Evolutionary conservation across 2,113 vertebrate genomes (phyloP).

Genomic region (Plecturocebus donacophilus): DNA sequence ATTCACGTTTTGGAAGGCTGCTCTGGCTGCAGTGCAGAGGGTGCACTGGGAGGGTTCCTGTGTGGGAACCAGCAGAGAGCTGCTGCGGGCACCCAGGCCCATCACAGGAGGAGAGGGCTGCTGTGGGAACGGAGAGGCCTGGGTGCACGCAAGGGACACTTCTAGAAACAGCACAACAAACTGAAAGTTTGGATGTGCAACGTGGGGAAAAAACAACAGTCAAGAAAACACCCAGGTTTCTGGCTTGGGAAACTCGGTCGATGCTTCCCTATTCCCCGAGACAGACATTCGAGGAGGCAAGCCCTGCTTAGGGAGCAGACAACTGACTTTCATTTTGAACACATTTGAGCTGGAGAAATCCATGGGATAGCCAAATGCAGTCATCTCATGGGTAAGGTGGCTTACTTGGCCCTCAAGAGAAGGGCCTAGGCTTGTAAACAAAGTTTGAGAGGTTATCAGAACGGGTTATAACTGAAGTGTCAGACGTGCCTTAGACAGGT

Average conservation of each 20-base stretch:
- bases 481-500: no score
- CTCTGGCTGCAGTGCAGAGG: neutral
- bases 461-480: accelerated
- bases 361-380: neutral
- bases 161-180: neutral
- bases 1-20: accelerated
- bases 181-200: neutral
- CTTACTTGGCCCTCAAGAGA: neutral
- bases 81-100: neutral
- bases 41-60: accelerated
- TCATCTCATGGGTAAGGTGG: neutral
- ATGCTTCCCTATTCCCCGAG: neutral
- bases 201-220: neutral
- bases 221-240: neutral
- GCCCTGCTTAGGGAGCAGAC: neutral
- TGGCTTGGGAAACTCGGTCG: neutral
- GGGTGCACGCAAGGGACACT: neutral
- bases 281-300: neutral
- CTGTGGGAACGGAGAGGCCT: neutral
- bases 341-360: neutral
- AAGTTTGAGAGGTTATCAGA: neutral
- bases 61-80: accelerated
- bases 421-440: neutral
- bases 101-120: neutral
- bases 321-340: neutral